Percentiles rank a stretch among this genome's conserved stretches.
Conservation (phyloP, 2,797 vertebrate species). For the Lepus oiostolus region DNA sequence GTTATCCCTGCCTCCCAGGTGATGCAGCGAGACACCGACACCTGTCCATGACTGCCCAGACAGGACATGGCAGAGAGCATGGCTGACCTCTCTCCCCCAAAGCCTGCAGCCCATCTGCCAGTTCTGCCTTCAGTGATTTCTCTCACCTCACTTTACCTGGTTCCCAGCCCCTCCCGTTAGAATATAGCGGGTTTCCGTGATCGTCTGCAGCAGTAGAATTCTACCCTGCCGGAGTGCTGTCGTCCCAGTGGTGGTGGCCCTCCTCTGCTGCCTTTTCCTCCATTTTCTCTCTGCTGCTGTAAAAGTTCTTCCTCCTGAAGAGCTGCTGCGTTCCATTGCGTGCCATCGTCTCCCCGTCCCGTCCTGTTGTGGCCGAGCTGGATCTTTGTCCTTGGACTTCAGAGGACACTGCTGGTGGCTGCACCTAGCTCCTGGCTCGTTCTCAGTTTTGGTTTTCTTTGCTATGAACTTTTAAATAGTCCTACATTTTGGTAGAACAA, state of each 20-base stretch:
- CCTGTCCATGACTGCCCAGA: fast-evolving
- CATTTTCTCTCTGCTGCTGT: not conserved
- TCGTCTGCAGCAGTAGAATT: not conserved
- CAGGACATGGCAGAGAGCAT: fast-evolving
- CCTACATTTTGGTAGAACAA: not conserved
- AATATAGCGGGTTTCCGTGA: not conserved
- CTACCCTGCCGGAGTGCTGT: no score
- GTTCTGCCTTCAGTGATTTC: not conserved
- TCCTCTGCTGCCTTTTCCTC: not conserved
- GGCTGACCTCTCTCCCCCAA: no score
- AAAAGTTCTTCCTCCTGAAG: not conserved
- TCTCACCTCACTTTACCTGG: not conserved
- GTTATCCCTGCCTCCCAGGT: fast-evolving
- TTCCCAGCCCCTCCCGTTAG: not conserved
- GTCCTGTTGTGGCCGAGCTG: not conserved
- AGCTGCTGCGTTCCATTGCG: not conserved
- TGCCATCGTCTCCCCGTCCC: not conserved
- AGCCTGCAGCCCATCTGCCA: fast-evolving
- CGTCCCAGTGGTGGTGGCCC: not conserved
- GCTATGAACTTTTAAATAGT: slow-evolving; percentile 3
- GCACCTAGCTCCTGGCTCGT: not conserved
- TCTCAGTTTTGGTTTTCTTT: slow-evolving; percentile 32
- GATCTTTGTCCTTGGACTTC: not conserved
- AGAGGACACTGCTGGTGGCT: not conserved
- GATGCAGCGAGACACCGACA: fast-evolving